phyloP scores from a whole-genome alignment of 2,797 vertebrate genomes.

The Hypotaenidia okinawae region DNA sequence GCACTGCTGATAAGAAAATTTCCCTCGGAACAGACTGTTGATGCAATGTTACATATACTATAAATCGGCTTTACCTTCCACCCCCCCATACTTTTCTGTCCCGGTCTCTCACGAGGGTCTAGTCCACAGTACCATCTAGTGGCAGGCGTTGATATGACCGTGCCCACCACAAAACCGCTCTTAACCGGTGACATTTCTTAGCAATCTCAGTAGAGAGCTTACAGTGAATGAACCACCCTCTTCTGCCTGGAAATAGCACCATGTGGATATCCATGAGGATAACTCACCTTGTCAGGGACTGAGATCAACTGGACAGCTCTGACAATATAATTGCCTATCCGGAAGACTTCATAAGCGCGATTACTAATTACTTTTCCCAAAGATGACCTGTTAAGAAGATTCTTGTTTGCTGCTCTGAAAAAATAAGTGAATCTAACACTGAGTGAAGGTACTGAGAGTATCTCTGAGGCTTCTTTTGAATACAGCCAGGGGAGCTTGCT shows the following conservation, averaged over 20 bases:
- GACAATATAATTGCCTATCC: neutral
- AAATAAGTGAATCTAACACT: neutral
- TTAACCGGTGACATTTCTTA: neutral
- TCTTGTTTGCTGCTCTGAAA: neutral
- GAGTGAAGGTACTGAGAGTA: neutral
- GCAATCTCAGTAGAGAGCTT: neutral
- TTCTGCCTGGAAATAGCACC: neutral
- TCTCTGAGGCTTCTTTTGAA: neutral
- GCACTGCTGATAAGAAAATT: slow-evolving; percentile 30
- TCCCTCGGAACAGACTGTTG: neutral
- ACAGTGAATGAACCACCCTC: neutral
- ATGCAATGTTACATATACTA: neutral
- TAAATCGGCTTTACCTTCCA: neutral
- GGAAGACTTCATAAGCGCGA: neutral
- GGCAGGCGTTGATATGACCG: neutral
- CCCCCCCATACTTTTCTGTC: fast-evolving
- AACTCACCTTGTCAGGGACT: neutral
- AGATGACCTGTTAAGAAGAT: neutral
- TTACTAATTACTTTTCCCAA: neutral
- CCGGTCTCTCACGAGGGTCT: neutral
- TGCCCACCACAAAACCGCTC: neutral
- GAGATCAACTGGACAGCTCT: neutral
- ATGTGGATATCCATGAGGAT: neutral
- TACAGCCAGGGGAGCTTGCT: neutral
- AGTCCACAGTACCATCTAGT: slow-evolving; percentile 62